Evolutionary conservation across 2,888 invertebrate species (phyloP).

Genomic region (Drosophila emarginata): DNA sequence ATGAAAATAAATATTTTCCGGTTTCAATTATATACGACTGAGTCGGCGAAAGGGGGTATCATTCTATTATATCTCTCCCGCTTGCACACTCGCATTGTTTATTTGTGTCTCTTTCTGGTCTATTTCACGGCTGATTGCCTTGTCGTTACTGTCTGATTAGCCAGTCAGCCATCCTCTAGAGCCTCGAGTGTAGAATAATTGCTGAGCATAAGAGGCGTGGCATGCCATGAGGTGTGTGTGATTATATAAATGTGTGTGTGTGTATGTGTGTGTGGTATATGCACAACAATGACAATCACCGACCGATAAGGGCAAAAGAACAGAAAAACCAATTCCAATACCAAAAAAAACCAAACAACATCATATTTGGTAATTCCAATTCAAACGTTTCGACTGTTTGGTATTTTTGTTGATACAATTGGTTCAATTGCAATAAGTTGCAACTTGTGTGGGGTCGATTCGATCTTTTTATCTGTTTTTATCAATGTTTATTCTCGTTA

Average conservation of each 20-base stretch:
- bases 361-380: slow-evolving; percentile 11
- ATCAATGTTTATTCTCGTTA: neutral
- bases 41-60: slow-evolving; percentile 20
- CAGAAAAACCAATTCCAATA: neutral
- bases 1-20: slow-evolving; percentile 81
- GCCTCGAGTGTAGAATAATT: neutral
- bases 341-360: neutral
- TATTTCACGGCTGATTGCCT: slow-evolving; percentile 76
- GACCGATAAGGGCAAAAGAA: slow-evolving; percentile 31
- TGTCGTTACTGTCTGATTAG: slow-evolving; percentile 65
- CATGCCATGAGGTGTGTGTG: slow-evolving; percentile 1
- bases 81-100: slow-evolving; percentile 9
- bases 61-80: slow-evolving; percentile 8
- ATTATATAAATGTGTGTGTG: slow-evolving; percentile 20
- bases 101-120: slow-evolving; percentile 43
- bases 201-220: slow-evolving; percentile 32
- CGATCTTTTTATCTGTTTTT: neutral
- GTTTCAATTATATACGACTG: slow-evolving; percentile 76
- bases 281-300: slow-evolving; percentile 25
- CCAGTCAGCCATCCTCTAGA: slow-evolving; percentile 22
- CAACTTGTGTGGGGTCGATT: neutral
- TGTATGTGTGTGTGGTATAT: slow-evolving; percentile 34
- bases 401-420: neutral
- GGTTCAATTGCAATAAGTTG: neutral
- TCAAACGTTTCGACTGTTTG: neutral